Evolutionary conservation across 1,140 invertebrate species (phyloP).

Genomic region (Bombus soroeensis): DNA sequence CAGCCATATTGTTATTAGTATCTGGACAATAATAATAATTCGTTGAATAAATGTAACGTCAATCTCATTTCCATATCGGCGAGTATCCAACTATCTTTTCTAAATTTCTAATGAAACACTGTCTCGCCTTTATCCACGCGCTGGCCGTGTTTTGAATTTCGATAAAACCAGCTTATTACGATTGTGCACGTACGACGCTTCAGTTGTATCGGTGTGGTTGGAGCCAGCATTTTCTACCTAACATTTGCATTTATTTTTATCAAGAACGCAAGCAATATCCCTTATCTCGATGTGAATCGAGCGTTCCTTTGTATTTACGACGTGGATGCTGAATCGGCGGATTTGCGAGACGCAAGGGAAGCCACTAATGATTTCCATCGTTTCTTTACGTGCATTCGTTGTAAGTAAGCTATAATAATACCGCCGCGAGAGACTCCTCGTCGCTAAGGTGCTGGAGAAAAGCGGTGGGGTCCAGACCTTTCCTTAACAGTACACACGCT

Average conservation of each 20-base stretch:
- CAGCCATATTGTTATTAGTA: no score
- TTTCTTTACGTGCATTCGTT: background rate
- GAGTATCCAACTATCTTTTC: no score
- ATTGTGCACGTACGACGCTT: no score
- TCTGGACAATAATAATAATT: no score
- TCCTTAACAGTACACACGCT: background rate
- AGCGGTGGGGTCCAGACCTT: background rate
- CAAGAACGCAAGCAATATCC: background rate
- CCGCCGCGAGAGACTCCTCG: background rate
- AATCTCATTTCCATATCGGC: no score
- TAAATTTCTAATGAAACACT: no score
- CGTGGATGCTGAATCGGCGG: background rate
- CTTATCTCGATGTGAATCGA: background rate
- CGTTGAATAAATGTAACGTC: no score
- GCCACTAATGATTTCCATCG: background rate
- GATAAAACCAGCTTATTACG: no score
- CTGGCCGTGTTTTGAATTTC: no score
- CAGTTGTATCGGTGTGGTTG: background rate
- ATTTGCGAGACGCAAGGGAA: background rate
- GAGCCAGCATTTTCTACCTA: background rate
- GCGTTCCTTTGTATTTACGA: background rate
- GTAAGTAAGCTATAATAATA: background rate
- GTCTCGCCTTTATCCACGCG: no score
- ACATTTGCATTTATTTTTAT: background rate
- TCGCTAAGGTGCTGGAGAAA: background rate